Conservation (phyloP, 92 coral and sea anemone species). For the Ricordea florida region DNA sequence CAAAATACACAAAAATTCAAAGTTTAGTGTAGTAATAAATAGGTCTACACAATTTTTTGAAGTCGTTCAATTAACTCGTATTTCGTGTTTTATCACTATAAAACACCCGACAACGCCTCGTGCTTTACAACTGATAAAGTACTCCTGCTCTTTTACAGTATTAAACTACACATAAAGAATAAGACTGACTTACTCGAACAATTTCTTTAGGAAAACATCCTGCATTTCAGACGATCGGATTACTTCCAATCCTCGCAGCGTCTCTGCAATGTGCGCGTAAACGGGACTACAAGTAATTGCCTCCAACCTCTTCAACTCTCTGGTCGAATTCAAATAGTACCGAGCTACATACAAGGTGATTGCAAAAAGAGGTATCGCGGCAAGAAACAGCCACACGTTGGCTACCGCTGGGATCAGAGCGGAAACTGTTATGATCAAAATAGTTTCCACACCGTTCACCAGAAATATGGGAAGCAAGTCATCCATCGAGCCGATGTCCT, state of each 20-base stretch:
- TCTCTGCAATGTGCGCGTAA: conserved; percentile 48
- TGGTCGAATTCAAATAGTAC: conserved; percentile 62
- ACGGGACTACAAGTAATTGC: conserved; percentile 52
- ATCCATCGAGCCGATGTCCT: conserved; percentile 50
- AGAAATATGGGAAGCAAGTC: background rate
- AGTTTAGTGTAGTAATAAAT: too few relatives aligned
- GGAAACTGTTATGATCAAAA: background rate
- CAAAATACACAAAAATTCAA: too few relatives aligned
- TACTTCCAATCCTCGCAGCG: conserved; percentile 24
- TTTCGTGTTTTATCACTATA: too few relatives aligned
- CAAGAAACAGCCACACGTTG: conserved; percentile 15
- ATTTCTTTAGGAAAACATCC: background rate
- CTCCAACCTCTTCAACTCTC: conserved; percentile 61
- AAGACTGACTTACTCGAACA: conserved; percentile 3
- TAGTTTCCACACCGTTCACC: background rate
- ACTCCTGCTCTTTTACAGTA: too few relatives aligned
- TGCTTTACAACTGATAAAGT: background rate
- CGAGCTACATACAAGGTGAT: conserved; percentile 22
- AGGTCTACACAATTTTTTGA: too few relatives aligned
- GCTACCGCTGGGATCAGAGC: background rate
- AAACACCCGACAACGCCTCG: too few relatives aligned
- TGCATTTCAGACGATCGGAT: conserved; percentile 30
- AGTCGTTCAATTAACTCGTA: too few relatives aligned
- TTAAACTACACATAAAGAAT: too few relatives aligned
- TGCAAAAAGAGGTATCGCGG: conserved; percentile 24